A percentile compares a stretch with the other conserved stretches of the same genome.
Conservation (phyloP, 2,888 invertebrate genomes). For the Polymixis flavicincta region DNA sequence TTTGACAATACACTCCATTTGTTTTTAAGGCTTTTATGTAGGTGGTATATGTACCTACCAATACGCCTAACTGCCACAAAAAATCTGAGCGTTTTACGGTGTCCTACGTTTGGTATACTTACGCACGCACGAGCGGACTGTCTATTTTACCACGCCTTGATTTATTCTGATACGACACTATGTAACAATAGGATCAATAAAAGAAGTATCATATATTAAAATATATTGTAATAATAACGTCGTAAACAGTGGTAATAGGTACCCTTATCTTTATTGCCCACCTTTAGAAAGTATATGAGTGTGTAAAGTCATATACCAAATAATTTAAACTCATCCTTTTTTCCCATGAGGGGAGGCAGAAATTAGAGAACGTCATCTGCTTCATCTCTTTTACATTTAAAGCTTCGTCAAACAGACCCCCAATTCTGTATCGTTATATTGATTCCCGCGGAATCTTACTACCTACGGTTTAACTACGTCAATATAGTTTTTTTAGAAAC, state of each 20-base stretch:
- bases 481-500: too few species aligned
- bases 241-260: conserved; percentile 13
- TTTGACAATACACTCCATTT: too few species aligned
- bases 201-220: neutral
- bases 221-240: neutral
- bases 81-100: too few species aligned
- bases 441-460: too few species aligned
- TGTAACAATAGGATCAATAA: neutral
- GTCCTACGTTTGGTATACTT: too few species aligned
- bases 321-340: neutral
- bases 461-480: too few species aligned
- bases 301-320: neutral
- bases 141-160: neutral
- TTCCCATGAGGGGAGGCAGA: neutral
- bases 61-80: too few species aligned
- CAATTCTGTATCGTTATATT: too few species aligned
- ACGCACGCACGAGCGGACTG: too few species aligned
- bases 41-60: too few species aligned
- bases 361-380: neutral
- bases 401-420: too few species aligned
- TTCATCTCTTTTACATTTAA: neutral
- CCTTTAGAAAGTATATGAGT: neutral
- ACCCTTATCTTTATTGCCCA: conserved; percentile 36
- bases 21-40: too few species aligned
- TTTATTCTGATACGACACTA: neutral